Evolutionary conservation across 2,113 vertebrate genomes (phyloP).

Genomic region (Chunga burmeisteri): DNA sequence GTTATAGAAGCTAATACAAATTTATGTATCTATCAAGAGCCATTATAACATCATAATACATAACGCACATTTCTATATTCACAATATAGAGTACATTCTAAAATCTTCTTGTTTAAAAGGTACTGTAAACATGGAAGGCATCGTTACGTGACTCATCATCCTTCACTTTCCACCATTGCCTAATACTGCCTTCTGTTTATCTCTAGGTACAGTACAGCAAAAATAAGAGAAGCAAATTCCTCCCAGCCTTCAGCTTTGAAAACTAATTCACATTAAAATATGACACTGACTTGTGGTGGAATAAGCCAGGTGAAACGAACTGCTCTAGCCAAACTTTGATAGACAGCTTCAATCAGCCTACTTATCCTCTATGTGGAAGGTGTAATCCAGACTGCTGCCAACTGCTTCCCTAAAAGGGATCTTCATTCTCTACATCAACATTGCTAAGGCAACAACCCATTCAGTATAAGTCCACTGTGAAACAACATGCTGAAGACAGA

Average conservation of each 20-base stretch:
- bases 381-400: constrained; percentile 33
- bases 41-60: background rate
- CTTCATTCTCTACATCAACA: background rate
- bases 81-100: background rate
- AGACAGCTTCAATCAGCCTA: constrained; percentile 27
- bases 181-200: background rate
- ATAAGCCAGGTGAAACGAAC: background rate
- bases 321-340: constrained; percentile 1
- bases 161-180: background rate
- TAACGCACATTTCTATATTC: background rate
- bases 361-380: constrained; percentile 9
- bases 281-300: background rate
- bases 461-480: background rate
- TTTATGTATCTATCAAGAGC: rapidly evolving
- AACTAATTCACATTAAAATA: constrained; percentile 8
- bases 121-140: background rate
- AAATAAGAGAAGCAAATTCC: background rate
- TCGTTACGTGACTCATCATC: background rate
- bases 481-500: constrained; percentile 15
- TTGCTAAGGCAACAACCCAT: constrained; percentile 3
- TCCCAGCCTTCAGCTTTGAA: background rate
- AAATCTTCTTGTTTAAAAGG: background rate
- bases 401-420: constrained; percentile 1
- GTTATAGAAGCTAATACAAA: background rate
- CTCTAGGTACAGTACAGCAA: background rate